Evolutionary conservation across 2,888 invertebrate species (phyloP), one percentile per base, ranked within the genome.

Genomic region (Pegoplata infirma): DNA sequence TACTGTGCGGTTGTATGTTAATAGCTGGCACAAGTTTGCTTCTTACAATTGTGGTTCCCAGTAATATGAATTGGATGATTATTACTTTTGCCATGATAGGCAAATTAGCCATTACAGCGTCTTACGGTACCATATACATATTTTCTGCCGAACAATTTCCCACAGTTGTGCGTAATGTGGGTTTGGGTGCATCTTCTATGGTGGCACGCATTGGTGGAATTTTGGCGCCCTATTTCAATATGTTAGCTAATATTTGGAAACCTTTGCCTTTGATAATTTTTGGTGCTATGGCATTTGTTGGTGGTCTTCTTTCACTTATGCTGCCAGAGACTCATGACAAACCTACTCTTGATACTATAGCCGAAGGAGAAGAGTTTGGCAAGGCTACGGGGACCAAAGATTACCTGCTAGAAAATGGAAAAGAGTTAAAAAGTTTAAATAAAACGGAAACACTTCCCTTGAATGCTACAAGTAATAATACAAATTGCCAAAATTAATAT

Each of bases 131-230:
- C 0, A 91, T 94, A 49, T 94, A 94, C 83, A 92, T 94, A 56
- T 93, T 94, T 85, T 93, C 94, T 0, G 93, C 94, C 1, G 94
- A 94, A 88, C 94, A 94, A 85, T 94, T 94, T 84, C 94, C 94
- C 14, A 94, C 94, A 6, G 93, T 94, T 14, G 93, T 94, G 47
- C 91, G 97, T 61, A 97, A 96, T 87, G 94, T 96, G 44, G 97
- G 96, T 0, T 93, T 97, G 66, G 97, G 97, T 0, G 91, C 95
- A 8, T 93, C 96, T 23, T 97, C 97, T 0, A 96, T 96, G 91
- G 94, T 94, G 74, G 97, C 97, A 0, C 92, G 97, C 83, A 91
- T 97, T 78, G 97, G 97, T 21, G 89, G 89, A 5, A 89, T 90
- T 73, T 72, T 89, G 77, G 88, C 97, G 1, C 97, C 97, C 0